Percentiles rank a stretch among this genome's conserved stretches.
Evolutionary conservation across 2,113 vertebrate species (phyloP).

Genomic region (Oxygymnocypris stewartii): DNA sequence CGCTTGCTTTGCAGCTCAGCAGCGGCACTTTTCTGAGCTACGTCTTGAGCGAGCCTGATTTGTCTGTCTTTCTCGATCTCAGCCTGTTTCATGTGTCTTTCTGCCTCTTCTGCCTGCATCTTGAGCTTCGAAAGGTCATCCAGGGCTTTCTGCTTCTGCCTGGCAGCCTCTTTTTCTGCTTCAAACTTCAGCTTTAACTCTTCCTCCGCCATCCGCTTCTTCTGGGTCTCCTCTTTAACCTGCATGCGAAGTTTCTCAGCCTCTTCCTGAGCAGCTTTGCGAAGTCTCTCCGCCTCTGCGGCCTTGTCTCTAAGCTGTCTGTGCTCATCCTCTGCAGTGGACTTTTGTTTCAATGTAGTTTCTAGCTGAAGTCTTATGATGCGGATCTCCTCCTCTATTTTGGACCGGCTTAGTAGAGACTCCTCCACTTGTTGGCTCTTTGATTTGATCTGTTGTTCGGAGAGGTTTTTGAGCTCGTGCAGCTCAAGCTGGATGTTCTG

Average conservation of each 20-base stretch:
- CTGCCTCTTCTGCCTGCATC: constrained; percentile 87
- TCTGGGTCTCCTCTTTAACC: constrained; percentile 90
- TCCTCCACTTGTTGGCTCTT: constrained; percentile 88
- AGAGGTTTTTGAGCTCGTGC: constrained; percentile 86
- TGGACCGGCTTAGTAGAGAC: constrained; percentile 80
- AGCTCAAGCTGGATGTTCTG: constrained; percentile 90
- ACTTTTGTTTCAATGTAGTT: constrained; percentile 83
- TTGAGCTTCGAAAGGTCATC: constrained; percentile 83
- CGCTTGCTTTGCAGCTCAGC: constrained; percentile 86
- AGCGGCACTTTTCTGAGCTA: constrained; percentile 83
- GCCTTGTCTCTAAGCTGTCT: constrained; percentile 82
- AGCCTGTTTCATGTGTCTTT: constrained; percentile 85
- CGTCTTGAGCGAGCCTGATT: constrained; percentile 83
- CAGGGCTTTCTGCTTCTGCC: constrained; percentile 88
- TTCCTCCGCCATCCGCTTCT: constrained; percentile 88
- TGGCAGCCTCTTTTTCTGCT: constrained; percentile 86
- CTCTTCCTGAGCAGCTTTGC: constrained; percentile 87
- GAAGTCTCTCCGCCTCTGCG: constrained; percentile 86
- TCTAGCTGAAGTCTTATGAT: constrained; percentile 89
- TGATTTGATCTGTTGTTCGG: constrained; percentile 86
- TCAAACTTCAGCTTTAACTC: constrained; percentile 85
- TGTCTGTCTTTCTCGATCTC: constrained; percentile 87
- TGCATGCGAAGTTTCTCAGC: constrained; percentile 90
- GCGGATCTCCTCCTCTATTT: constrained; percentile 92
- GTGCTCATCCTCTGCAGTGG: constrained; percentile 82